Conservation (phyloP, 1,140 invertebrate genomes). For the Drosophila oshimai region DNA sequence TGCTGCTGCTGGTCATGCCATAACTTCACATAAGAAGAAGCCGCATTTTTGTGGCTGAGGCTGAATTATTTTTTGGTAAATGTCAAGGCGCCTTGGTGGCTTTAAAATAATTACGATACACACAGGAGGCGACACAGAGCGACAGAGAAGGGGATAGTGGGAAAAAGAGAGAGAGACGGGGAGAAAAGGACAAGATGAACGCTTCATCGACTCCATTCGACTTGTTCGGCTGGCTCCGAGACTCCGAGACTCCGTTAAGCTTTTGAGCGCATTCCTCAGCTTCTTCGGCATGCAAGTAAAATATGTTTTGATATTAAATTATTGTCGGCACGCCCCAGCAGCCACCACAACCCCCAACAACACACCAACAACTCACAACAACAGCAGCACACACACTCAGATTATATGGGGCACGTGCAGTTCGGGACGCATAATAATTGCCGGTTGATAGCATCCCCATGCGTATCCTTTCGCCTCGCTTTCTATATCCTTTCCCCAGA, state of each 20-base stretch:
- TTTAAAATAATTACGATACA: conserved; percentile 64
- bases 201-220: conserved; percentile 48
- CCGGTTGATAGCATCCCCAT: conserved; percentile 55
- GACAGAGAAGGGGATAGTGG: background rate
- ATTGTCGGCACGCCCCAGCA: conserved; percentile 62
- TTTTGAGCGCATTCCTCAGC: conserved; percentile 63
- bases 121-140: background rate
- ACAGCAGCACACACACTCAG: background rate
- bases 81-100: conserved; percentile 56
- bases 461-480: conserved; percentile 47
- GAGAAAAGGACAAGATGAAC: conserved; percentile 20
- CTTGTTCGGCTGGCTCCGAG: conserved; percentile 38
- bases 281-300: conserved; percentile 76
- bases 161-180: background rate
- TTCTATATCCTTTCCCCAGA: background rate
- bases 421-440: conserved; percentile 72
- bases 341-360: conserved; percentile 9
- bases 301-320: conserved; percentile 82
- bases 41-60: conserved; percentile 27
- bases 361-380: background rate
- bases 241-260: conserved; percentile 30
- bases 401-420: conserved; percentile 44
- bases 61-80: conserved; percentile 39
- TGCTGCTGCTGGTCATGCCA: conserved; percentile 27
- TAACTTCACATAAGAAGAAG: conserved; percentile 37